Percentiles rank a stretch among this genome's conserved stretches.
phyloP scores from a whole-genome alignment of 1,140 invertebrate genomes.

The Neodiprion fabricii region DNA sequence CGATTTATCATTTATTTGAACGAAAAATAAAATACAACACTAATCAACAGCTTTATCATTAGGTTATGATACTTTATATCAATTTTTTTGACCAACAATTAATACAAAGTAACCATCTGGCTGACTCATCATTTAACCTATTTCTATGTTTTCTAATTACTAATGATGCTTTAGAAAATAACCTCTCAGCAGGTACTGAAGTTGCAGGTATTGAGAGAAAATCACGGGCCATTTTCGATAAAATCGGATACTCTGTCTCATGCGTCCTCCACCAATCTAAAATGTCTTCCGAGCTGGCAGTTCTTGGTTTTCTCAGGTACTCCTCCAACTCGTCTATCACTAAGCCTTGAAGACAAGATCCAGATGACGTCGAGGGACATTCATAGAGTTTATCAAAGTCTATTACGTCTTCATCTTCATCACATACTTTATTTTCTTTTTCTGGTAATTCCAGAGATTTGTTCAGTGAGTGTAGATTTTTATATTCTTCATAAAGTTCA shows the following conservation, averaged over 20 bases:
- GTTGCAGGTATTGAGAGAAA: slow-evolving; percentile 47
- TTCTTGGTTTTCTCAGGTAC: slow-evolving; percentile 1
- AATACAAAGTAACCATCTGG: slow-evolving; percentile 29
- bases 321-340: slow-evolving; percentile 34
- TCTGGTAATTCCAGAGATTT: slow-evolving; percentile 31
- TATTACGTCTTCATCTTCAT: slow-evolving; percentile 45
- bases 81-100: no score
- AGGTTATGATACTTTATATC: no score
- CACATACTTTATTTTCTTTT: slow-evolving; percentile 35
- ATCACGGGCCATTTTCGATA: slow-evolving; percentile 49
- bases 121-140: slow-evolving; percentile 35
- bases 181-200: slow-evolving; percentile 46
- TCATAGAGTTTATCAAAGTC: slow-evolving; percentile 43
- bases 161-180: slow-evolving; percentile 40
- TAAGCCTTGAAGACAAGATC: slow-evolving; percentile 34
- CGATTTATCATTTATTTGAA: no score
- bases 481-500: slow-evolving; percentile 43
- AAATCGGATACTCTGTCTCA: slow-evolving; percentile 40
- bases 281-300: slow-evolving; percentile 21
- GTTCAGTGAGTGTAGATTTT: slow-evolving; percentile 39
- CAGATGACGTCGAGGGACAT: slow-evolving; percentile 42
- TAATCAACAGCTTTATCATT: no score
- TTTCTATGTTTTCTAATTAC: slow-evolving; percentile 38
- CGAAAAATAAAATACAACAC: neutral
- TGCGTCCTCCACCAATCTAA: slow-evolving; percentile 37